Percentiles rank a stretch among this genome's conserved stretches.
phyloP scores from a whole-genome alignment of 2,888 invertebrate genomes.

The Caenorhabditis sp. region DNA sequence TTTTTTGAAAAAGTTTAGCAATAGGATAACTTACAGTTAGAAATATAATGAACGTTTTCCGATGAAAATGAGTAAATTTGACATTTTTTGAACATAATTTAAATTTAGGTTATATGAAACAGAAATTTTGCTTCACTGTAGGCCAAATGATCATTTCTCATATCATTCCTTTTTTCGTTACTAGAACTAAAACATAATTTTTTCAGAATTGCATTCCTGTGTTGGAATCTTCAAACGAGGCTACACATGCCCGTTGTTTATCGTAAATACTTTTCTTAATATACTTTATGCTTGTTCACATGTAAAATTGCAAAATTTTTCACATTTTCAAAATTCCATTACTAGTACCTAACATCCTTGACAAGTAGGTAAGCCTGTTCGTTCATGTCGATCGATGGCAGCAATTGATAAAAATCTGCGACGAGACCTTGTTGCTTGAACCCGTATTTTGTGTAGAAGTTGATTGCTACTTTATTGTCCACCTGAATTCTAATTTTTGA shows the following conservation, averaged over 20 bases:
- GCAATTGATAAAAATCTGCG: constrained; percentile 98
- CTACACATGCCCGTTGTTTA: background rate
- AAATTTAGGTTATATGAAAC: too few species aligned
- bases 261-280: background rate
- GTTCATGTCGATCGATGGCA: constrained; percentile 76
- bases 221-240: background rate
- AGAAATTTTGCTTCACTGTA: too few species aligned
- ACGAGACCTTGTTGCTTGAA: constrained; percentile 84
- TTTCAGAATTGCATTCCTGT: too few species aligned
- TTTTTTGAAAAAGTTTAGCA: too few species aligned
- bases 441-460: constrained; percentile 97
- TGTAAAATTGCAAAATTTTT: constrained; percentile 18
- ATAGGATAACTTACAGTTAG: too few species aligned
- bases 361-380: constrained; percentile 89
- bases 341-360: constrained; percentile 74
- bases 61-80: too few species aligned
- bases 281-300: too few species aligned
- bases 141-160: too few species aligned
- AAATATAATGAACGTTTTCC: too few species aligned
- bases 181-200: too few species aligned
- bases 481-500: constrained; percentile 71
- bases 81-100: too few species aligned
- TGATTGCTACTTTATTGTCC: constrained; percentile 96
- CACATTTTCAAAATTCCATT: background rate
- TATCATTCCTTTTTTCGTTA: too few species aligned